These are phyloP conservation scores for Halocynthia roretzi DNA, from an alignment of 23 tunicate species.

Conservation along the genomic window DNA sequence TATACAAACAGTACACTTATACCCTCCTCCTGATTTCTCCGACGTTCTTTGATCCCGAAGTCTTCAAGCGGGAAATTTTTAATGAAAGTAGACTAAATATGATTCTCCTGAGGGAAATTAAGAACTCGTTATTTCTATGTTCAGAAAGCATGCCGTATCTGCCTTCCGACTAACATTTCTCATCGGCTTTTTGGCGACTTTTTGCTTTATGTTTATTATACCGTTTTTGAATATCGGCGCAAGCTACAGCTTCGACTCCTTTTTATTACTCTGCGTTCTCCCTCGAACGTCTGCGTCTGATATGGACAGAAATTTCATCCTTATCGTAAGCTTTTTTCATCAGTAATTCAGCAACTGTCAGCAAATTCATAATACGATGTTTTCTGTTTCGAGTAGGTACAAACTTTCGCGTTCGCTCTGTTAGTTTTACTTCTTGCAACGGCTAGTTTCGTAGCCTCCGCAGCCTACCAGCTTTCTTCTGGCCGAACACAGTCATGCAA, in stretches of 20 bases:
- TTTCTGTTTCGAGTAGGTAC: neutral
- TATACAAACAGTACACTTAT: no score
- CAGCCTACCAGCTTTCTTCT: neutral
- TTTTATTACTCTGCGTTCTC: neutral
- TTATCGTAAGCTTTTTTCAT: neutral
- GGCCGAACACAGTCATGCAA: neutral
- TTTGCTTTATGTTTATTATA: neutral
- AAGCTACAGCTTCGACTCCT: neutral
- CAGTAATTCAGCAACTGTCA: neutral
- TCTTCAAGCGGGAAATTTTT: no score
- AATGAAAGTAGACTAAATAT: no score
- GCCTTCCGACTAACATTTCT: constrained; percentile 1
- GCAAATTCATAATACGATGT: neutral
- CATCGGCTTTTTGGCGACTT: neutral
- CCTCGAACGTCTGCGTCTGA: neutral
- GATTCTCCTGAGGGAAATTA: no score
- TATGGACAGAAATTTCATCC: neutral
- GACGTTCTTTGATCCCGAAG: no score
- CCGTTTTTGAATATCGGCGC: constrained; percentile 5
- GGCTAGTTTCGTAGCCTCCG: neutral
- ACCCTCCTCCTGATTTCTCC: no score
- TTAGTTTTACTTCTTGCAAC: neutral
- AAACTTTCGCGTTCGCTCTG: neutral
- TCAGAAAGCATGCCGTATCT: constrained; percentile 5
- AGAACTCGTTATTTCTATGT: neutral